phyloP scores from a whole-genome alignment of 2,113 vertebrate genomes.

The Nematolebias whitei region DNA sequence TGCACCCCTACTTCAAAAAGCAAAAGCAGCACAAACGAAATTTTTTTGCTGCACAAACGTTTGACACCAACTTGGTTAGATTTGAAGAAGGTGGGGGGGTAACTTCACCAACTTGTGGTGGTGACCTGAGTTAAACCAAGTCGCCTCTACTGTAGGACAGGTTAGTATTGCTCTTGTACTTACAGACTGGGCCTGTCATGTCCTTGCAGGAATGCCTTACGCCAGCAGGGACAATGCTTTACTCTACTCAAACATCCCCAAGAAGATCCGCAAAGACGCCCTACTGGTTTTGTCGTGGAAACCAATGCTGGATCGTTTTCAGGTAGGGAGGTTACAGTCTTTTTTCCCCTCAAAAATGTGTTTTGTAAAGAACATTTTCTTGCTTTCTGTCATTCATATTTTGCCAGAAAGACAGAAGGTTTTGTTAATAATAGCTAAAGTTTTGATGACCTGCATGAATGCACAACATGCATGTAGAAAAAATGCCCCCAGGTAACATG shows the following conservation, averaged over 20 bases:
- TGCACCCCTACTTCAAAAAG: no score
- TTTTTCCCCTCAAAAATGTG: fast-evolving
- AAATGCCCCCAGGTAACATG: no score
- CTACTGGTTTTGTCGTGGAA: conserved; percentile 91
- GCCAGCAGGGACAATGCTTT: conserved; percentile 93
- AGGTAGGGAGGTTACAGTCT: conserved; percentile 74
- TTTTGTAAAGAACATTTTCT: background rate
- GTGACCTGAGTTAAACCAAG: background rate
- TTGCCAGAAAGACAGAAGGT: background rate
- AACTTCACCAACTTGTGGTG: no score
- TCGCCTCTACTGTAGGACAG: background rate
- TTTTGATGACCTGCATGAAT: background rate
- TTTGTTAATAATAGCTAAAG: background rate
- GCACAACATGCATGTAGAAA: background rate
- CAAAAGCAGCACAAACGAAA: no score
- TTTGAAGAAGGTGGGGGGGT: no score
- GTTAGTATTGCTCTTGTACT: background rate
- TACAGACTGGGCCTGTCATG: background rate
- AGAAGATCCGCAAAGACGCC: conserved; percentile 90
- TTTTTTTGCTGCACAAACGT: no score
- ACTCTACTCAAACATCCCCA: conserved; percentile 95
- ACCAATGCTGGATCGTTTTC: conserved; percentile 92
- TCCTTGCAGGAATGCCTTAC: conserved; percentile 88
- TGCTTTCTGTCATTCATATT: background rate
- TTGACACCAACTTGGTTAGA: no score